Base-by-base conservation (phyloP, 2,797 vertebrate genomes). In the Anniella stebbinsi region DNA sequence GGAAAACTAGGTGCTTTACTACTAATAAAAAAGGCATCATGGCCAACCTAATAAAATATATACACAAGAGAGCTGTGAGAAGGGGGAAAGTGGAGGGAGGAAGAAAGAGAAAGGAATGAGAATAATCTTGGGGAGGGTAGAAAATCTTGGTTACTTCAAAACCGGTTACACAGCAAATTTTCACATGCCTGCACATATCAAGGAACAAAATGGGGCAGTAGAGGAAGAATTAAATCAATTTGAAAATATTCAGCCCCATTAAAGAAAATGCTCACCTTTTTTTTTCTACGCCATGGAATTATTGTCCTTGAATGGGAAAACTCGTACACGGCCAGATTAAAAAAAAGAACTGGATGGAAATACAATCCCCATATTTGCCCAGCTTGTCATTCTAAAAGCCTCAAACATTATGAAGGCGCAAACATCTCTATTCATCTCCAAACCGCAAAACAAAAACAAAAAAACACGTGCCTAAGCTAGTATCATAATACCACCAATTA, bases 361-460 rank as follows among this genome's bases (percentile, higher is more conserved):
- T 83, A 90, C 85, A 87, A 90, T 69, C 57, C 73, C 41, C 28
- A 69, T 87, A 90, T 90, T 76, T 87, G 86, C 30, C 30, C 8
- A 76, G 78, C 38, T 54, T 90, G 80, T 83, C 72, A 90, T 90
- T 83, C 48, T 7, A 30, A 90, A 90, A 83, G 25, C 85, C 72
- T 76, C 85, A 90, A 83, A 87, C 36, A 83, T 66, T 77, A 83
- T 45, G 89, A 73, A 90, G 72, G 12, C 45, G 45, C 48, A 90
- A 83, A 69, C 36, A 76, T 69, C 72, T 69, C 48, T 83, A 67
- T 83, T 90, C 80, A 69, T 28, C 85, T 57, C 21, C 36, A 30
- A 66, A 25, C 60, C 80, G 67, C 80, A 75, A 30, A 84, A 80
- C 38, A 15, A 4, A 51, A 51, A 51, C 4, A 51, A 51, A 51